Conservation (phyloP, 2,113 vertebrate species). For the Microtus ochrogaster region DNA sequence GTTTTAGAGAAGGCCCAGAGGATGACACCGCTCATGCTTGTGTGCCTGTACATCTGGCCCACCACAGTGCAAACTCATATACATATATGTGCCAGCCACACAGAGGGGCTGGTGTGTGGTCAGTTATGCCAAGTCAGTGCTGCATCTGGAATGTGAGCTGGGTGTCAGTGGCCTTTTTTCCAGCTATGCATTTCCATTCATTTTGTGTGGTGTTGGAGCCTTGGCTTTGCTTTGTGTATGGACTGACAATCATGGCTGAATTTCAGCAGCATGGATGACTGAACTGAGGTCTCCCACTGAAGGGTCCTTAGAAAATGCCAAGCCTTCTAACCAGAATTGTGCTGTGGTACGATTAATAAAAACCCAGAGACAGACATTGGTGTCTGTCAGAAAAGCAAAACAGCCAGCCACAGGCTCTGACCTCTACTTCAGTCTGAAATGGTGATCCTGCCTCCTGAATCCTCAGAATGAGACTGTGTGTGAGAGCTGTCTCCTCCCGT, state of each 20-base stretch:
- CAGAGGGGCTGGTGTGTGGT: not conserved
- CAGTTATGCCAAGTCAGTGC: accelerated
- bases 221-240: not conserved
- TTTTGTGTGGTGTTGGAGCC: not conserved
- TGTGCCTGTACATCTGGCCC: not conserved
- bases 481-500: too few species aligned
- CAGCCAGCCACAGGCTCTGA: too few species aligned
- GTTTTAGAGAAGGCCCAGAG: not conserved
- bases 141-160: not conserved
- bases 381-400: too few species aligned
- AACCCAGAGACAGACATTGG: too few species aligned
- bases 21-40: not conserved
- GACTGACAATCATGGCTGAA: not conserved
- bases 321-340: not conserved
- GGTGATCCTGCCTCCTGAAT: too few species aligned
- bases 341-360: too few species aligned
- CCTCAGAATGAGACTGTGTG: too few species aligned
- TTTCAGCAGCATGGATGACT: not conserved
- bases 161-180: not conserved
- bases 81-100: not conserved
- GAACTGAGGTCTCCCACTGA: not conserved
- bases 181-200: not conserved
- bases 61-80: not conserved
- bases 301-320: not conserved
- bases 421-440: too few species aligned